phyloP scores from a whole-genome alignment of 2,113 vertebrate species.

The Albula glossodonta region DNA sequence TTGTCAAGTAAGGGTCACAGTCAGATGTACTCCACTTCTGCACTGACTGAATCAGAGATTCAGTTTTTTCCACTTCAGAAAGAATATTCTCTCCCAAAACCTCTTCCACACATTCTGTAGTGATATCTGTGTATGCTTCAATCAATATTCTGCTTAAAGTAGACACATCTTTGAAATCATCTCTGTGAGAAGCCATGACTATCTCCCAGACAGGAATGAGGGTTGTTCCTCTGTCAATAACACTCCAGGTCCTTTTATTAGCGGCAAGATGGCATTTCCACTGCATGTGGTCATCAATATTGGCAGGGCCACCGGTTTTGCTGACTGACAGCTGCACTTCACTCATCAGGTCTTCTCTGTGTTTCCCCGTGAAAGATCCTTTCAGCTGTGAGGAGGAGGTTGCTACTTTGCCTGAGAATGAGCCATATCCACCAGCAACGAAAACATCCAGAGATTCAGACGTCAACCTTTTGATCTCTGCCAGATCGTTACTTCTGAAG shows the following conservation, averaged over 20 bases:
- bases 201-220: constrained; percentile 65
- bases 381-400: not conserved
- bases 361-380: not conserved
- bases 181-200: constrained; percentile 47
- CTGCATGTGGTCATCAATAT: constrained; percentile 30
- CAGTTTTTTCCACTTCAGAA: not conserved
- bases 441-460: constrained; percentile 29
- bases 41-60: constrained; percentile 34
- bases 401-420: fast-evolving
- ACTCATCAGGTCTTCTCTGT: not conserved
- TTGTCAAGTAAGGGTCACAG: constrained; percentile 39
- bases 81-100: constrained; percentile 35
- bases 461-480: constrained; percentile 22
- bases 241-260: constrained; percentile 56
- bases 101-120: fast-evolving
- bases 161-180: constrained; percentile 38
- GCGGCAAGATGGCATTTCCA: constrained; percentile 56
- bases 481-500: constrained; percentile 20
- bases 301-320: constrained; percentile 57
- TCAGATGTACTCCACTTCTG: constrained; percentile 39
- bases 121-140: constrained; percentile 28
- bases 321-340: constrained; percentile 29
- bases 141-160: constrained; percentile 44
- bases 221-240: constrained; percentile 56
- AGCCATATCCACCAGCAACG: constrained; percentile 21